Evolutionary conservation across 2,888 invertebrate species (phyloP), one percentile per base, ranked within the genome.

Genomic region (Amphipoea lucens): DNA sequence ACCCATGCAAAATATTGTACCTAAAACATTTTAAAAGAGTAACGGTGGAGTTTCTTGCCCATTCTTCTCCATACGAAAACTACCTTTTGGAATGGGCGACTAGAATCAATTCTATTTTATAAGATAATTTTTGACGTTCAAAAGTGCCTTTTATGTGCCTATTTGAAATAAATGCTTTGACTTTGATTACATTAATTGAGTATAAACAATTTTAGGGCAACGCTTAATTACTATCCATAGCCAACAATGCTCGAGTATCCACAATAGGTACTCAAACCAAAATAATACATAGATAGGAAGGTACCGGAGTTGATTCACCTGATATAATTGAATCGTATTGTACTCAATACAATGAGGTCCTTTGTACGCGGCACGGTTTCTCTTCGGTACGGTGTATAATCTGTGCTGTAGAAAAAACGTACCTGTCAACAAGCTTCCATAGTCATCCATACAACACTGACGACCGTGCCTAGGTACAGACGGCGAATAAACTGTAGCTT

Each of bases 221-320:
- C 7, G 45, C 45, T 29, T 71, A 76, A 84, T 81, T 65, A 67
- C 60, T 36, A 45, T 76, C 48, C 71, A 62, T 57, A 7, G 29
- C 12, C 72, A 72, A 80, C 75, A 80, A 78, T 68, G 42, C n/a
- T 62, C 20, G 42, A 65, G 62, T 85, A 63, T 75, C 48, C 20
- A 42, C 12, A 14, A 20, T 66, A 17, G 36, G 23, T 54, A 70
- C 23, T 14, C 36, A 57, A 17, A 63, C 42, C 54, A 66, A 73
- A 78, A 84, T n/a, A 48, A 12, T 45, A 45, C 74, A 60, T 60
- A 36, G 57, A 57, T 45, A 36, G 57, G 7, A 17, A 70, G 7
- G 20, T 40, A n/a, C 20, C 65, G 1, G 29, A 74, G 42, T n/a
- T 17, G 65, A 72, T 67, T 40, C 5, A 29, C 60, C 14, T 65